These are phyloP conservation scores for Cranoglanis bouderius DNA, from an alignment of 2,113 vertebrate species.

Conservation along the genomic window DNA sequence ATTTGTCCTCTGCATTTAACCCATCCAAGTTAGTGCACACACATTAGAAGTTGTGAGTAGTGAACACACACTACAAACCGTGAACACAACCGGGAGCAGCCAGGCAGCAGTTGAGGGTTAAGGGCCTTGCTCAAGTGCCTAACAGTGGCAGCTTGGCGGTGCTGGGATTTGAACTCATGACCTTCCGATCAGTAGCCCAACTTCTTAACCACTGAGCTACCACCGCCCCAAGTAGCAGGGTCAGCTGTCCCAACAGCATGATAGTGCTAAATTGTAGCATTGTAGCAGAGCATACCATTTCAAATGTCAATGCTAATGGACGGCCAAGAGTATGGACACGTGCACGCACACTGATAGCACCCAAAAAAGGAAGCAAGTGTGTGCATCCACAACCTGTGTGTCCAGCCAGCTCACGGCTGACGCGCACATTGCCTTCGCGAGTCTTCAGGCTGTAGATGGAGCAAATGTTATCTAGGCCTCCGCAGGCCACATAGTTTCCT, in stretches of 20 bases:
- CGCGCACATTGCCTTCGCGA: conserved; percentile 97
- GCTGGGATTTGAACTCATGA: too few species aligned
- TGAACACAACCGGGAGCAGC: too few species aligned
- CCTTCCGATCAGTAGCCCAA: too few species aligned
- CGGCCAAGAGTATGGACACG: not conserved
- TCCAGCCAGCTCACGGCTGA: conserved; percentile 96
- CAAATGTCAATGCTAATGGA: not conserved
- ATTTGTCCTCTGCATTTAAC: too few species aligned
- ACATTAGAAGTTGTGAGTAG: too few species aligned
- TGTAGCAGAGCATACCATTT: not conserved
- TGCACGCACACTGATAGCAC: not conserved
- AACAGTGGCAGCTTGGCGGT: too few species aligned
- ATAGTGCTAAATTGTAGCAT: not conserved
- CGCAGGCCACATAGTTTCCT: conserved; percentile 98
- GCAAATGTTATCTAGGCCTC: conserved; percentile 98
- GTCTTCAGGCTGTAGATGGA: conserved; percentile 99
- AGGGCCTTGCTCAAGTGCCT: too few species aligned
- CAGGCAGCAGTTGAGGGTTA: too few species aligned
- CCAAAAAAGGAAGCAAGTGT: not conserved
- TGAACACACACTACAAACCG: too few species aligned
- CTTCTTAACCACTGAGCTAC: too few species aligned
- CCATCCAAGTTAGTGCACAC: too few species aligned
- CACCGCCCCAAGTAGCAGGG: too few species aligned
- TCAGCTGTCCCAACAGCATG: not conserved
- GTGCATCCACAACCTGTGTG: conserved; percentile 84